phyloP scores from a whole-genome alignment of 2,888 invertebrate genomes.

The Drosophila recens region DNA sequence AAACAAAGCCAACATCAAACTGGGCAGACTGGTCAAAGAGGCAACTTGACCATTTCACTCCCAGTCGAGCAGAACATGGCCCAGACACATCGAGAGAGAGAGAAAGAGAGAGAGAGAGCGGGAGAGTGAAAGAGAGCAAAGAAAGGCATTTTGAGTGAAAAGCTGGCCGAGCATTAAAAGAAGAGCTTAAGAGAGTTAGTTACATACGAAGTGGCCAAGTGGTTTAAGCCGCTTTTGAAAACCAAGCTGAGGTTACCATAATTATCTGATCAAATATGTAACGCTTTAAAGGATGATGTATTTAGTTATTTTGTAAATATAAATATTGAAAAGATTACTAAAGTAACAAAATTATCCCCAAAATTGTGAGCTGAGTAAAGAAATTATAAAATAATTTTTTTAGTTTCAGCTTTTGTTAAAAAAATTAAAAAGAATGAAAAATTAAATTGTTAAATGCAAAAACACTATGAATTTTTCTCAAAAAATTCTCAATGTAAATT shows the following conservation, averaged over 20 bases:
- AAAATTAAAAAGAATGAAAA: too few species aligned
- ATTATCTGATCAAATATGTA: neutral
- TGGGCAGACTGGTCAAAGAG: slow-evolving; percentile 60
- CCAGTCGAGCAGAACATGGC: slow-evolving; percentile 64
- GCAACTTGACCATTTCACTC: slow-evolving; percentile 76
- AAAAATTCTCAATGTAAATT: too few species aligned
- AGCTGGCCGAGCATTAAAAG: slow-evolving; percentile 59
- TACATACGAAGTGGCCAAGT: slow-evolving; percentile 6
- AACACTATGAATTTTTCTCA: too few species aligned
- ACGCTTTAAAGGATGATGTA: too few species aligned
- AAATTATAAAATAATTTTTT: too few species aligned
- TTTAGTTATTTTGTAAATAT: too few species aligned
- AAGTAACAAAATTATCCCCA: too few species aligned
- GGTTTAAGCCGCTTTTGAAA: slow-evolving; percentile 32
- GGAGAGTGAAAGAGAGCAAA: slow-evolving; percentile 1
- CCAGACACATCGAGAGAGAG: neutral
- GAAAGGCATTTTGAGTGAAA: slow-evolving; percentile 47
- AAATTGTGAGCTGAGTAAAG: too few species aligned
- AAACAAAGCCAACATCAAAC: slow-evolving; percentile 46
- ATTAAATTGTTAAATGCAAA: too few species aligned
- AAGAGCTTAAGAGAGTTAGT: slow-evolving; percentile 40
- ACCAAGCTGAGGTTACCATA: neutral
- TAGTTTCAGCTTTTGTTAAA: too few species aligned
- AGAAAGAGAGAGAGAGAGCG: neutral
- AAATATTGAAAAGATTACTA: too few species aligned